Conservation (phyloP, 2,797 vertebrate species). For the Psittacula echo region DNA sequence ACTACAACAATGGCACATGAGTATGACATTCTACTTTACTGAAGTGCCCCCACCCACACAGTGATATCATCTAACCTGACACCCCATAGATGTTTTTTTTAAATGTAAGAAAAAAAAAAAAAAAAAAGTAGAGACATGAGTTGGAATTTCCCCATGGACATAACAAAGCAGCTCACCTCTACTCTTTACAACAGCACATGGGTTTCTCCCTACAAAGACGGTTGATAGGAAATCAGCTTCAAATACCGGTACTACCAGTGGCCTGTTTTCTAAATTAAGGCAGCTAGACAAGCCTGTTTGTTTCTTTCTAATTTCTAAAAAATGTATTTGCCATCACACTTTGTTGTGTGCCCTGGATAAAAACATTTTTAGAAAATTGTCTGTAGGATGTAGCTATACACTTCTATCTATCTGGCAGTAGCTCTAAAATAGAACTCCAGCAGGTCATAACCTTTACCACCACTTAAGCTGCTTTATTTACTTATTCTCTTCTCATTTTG, state of each 20-base stretch:
- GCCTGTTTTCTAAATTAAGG: neutral
- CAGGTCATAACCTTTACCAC: neutral
- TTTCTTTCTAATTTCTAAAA: conserved; percentile 20
- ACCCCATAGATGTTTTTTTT: neutral
- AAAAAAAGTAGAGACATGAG: neutral
- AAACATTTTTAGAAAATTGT: neutral
- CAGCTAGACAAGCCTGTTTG: neutral
- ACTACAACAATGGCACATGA: conserved; percentile 34
- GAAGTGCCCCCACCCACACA: conserved; percentile 82
- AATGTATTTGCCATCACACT: neutral
- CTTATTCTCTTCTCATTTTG: neutral
- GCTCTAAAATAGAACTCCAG: neutral
- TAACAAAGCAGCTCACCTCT: conserved; percentile 57
- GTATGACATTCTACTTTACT: conserved; percentile 71
- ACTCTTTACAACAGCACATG: conserved; percentile 15
- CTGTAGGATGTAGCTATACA: neutral
- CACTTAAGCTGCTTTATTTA: neutral
- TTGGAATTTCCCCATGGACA: conserved; percentile 82
- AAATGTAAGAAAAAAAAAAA: neutral
- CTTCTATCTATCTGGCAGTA: neutral
- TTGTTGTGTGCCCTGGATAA: neutral
- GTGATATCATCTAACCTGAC: conserved; percentile 67
- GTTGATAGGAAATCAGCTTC: conserved; percentile 54
- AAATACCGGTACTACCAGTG: neutral
- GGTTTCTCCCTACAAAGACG: conserved; percentile 2